Conservation (phyloP, 2,888 invertebrate species). For the Eremobia ochroleuca region DNA sequence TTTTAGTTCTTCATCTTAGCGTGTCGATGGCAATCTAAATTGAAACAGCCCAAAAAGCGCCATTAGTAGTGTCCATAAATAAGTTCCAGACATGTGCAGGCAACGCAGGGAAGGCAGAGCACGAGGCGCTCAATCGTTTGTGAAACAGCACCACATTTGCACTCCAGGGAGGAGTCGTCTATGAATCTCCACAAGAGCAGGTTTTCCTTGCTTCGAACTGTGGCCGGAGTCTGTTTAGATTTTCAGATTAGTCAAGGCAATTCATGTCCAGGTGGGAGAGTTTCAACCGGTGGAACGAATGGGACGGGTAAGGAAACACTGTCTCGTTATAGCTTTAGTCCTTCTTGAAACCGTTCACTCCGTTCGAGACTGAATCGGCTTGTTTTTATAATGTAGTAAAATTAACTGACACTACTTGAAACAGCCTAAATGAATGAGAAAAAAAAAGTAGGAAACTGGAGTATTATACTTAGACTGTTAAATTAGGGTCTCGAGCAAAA, state of each 20-base stretch:
- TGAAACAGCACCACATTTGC: conserved; percentile 1
- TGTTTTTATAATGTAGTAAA: not conserved
- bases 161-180: not conserved
- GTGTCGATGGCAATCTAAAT: not conserved
- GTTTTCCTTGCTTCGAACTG: not conserved
- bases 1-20: not conserved
- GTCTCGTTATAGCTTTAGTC: not conserved
- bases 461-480: not conserved
- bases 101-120: no score
- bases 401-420: not conserved
- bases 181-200: not conserved
- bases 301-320: not conserved
- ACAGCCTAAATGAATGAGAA: not conserved
- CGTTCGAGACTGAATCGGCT: no score
- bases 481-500: conserved; percentile 17
- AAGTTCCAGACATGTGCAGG: not conserved
- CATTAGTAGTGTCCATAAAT: not conserved
- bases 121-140: not conserved
- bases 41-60: not conserved
- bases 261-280: no score
- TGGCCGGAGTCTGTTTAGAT: not conserved
- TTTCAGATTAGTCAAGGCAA: not conserved
- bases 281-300: not conserved
- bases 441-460: not conserved
- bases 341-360: conserved; percentile 4